These are phyloP conservation scores for Lordiphosa stackelbergi DNA, from an alignment of 1,140 invertebrate genomes.

Conservation along the genomic window DNA sequence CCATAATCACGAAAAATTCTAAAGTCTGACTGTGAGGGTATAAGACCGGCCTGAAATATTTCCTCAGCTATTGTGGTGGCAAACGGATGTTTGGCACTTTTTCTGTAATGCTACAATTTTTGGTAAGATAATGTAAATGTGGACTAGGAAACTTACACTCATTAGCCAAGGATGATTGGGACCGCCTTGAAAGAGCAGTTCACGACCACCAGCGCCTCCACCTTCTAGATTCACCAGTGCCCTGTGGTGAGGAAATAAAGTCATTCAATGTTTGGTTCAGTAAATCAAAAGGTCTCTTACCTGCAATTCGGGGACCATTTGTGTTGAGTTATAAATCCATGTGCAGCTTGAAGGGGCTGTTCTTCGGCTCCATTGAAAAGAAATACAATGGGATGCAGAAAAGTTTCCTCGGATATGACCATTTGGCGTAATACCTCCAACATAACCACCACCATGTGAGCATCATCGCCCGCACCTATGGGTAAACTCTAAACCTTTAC, in stretches of 20 bases:
- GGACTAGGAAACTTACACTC: slow-evolving; percentile 78
- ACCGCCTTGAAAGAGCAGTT: slow-evolving; percentile 95
- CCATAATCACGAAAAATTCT: slow-evolving; percentile 87
- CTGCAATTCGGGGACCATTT: too few relatives aligned
- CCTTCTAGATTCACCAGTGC: slow-evolving; percentile 69
- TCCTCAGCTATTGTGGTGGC: slow-evolving; percentile 89
- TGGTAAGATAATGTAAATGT: not conserved
- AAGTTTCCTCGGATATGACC: slow-evolving; percentile 2
- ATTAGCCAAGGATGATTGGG: slow-evolving; percentile 94
- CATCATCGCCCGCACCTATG: slow-evolving; percentile 91
- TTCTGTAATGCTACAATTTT: slow-evolving; percentile 84
- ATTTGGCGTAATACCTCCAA: slow-evolving; percentile 83
- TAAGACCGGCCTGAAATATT: slow-evolving; percentile 88
- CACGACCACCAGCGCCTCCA: slow-evolving; percentile 93
- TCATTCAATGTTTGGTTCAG: too few relatives aligned
- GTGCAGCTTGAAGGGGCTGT: too few relatives aligned
- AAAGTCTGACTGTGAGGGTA: slow-evolving; percentile 94
- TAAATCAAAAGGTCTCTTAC: too few relatives aligned
- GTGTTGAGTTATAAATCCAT: too few relatives aligned
- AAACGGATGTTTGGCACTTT: slow-evolving; percentile 87
- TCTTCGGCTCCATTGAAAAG: slow-evolving; percentile 2
- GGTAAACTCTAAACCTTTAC: too few relatives aligned
- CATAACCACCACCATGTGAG: slow-evolving; percentile 92
- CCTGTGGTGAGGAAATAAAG: too few relatives aligned
- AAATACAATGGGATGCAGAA: slow-evolving; percentile 9